Base-by-base conservation (phyloP, 2,888 invertebrate species). In the Philopedon plagiatum region DNA sequence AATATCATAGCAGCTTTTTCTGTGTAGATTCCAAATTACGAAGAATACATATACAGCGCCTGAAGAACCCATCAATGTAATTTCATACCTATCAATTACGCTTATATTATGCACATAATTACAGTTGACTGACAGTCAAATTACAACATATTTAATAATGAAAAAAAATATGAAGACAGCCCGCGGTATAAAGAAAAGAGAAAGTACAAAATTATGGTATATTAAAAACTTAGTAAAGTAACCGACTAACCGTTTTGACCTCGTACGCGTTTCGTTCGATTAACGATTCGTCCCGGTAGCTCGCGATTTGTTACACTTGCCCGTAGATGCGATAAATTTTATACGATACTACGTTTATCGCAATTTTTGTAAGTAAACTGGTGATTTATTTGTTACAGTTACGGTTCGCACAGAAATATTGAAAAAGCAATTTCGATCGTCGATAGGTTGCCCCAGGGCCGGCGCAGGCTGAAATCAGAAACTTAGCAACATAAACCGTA, bases 161-260 rank as follows among this genome's bases (percentile, higher is more conserved):
- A n/a, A n/a, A 54, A 54, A 54, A 29, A 15, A 29, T 23, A 23
- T 46, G n/a, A n/a, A 46, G n/a, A 23, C n/a, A 18, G 51, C 51
- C 26, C 1, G 18, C 7, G 18, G 29, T 32, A 29, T 54, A 54
- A 54, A 29, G 51, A 54, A 29, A 54, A 54, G 51, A 54, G 51
- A 54, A 54, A 54, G 51, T 29, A 18, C 29, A 29, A 54, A 15
- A 15, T 54, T 54, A 54, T 54, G 8, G 29, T 29, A 26, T 49
- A 32, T 54, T 54, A 54, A 54, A 54, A 54, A 29, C 29, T 15
- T 51, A 13, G 51, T 51, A 51, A 51, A 29, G 29, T 54, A 54
- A 54, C 51, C 51, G 51, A 54, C 13, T 54, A 54, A 54, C 51
- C 15, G 51, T 26, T 54, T 54, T 54, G 51, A 54, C 51, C 51